Evolutionary conservation across 2,888 invertebrate species (phyloP), one percentile per base, ranked within the genome.

Genomic region (Brenthis ino): DNA sequence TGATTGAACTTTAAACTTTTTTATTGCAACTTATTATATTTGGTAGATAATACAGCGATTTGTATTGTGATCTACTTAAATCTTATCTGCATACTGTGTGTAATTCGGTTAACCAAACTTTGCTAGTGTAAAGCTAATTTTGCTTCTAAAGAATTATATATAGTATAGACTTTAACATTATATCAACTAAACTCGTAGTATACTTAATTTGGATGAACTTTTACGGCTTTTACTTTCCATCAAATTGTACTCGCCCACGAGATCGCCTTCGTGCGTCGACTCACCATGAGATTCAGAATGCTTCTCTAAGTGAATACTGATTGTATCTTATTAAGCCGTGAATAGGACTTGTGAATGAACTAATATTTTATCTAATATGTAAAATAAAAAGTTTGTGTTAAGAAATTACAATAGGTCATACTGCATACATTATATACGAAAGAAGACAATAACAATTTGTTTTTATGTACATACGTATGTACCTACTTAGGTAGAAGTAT

Each of bases 161-260:
- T 28, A 28, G 28, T 24, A 28, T 28, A 28, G 28, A 28, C 0
- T 28, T 28, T 28, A 28, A 28, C 28, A 28, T 28, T 28, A 28
- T 28, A 28, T 43, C 8, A 8, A 43, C 11, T 14, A 60, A 0
- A 12, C 50, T 11, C 6, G 8, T 20, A n/a, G 11, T 2, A 28
- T 48, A 28, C 28, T 28, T 56, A 56, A 67, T 56, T 61, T 63
- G 61, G 28, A 56, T 14, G 37, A 63, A n/a, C 37, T 37, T 51
- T n/a, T 63, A 63, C 61, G 67, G 67, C 61, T 61, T 61, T 67
- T 61, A 67, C 67, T 67, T 67, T 67, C 67, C 50, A 63, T 67
- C 61, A 48, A 67, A 64, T 37, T 37, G 53, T 57, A 47, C 51
- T 60, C 68, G 57, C 67, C 67, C 53, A 68, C 67, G 56, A 24